Evolutionary conservation across 2,113 vertebrate species (phyloP).

Genomic region (Eupsittula cactorum): DNA sequence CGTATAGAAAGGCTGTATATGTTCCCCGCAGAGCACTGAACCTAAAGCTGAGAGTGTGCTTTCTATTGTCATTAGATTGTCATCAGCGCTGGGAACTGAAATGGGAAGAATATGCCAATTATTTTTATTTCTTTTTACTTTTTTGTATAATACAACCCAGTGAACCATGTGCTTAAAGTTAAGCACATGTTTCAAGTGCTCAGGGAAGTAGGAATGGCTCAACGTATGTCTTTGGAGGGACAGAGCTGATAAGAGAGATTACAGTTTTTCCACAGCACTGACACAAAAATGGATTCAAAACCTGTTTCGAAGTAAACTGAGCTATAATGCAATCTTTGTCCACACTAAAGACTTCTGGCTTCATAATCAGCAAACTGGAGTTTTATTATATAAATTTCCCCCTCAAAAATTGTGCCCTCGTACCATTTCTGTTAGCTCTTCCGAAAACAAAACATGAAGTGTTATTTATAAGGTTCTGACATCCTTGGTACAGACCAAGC

Average conservation of each 20-base stretch:
- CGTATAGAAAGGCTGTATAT: not conserved
- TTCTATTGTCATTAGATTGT: not conserved
- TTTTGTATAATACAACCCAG: slow-evolving; percentile 26
- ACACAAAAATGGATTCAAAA: slow-evolving; percentile 18
- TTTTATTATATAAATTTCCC: not conserved
- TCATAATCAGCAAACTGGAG: not conserved
- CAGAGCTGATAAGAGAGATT: not conserved
- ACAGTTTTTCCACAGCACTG: not conserved
- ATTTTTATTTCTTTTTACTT: not conserved
- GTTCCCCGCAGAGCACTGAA: not conserved
- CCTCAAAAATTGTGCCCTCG: not conserved
- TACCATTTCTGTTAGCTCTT: not conserved
- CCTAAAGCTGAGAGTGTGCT: not conserved
- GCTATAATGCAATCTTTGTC: not conserved
- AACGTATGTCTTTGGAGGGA: not conserved
- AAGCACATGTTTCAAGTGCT: slow-evolving; percentile 2
- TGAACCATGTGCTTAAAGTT: slow-evolving; percentile 40
- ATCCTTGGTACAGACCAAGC: not conserved
- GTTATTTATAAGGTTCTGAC: not conserved
- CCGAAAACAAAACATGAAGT: not conserved
- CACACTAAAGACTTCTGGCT: not conserved
- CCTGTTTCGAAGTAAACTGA: slow-evolving; percentile 3
- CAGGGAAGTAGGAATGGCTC: not conserved
- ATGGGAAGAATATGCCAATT: not conserved
- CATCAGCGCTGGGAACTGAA: not conserved